Evolutionary conservation across 2,888 invertebrate species (phyloP), one percentile per base, ranked within the genome.

Genomic region (Andrena hattorfiana): DNA sequence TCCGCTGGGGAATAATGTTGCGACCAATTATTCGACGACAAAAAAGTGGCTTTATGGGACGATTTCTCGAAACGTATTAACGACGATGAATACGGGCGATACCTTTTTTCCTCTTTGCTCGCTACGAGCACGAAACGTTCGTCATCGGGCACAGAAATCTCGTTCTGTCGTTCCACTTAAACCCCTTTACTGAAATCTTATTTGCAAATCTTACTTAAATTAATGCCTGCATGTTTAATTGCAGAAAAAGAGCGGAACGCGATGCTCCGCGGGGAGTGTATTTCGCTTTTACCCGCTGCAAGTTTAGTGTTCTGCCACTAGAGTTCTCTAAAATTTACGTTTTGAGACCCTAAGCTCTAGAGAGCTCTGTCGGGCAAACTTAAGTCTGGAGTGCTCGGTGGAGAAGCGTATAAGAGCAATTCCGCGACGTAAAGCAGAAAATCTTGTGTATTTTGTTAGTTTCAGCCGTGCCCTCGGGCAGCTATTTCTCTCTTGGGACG

Each of bases 361-460:
- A 81, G 81, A 72, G 81, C 81, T 80, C 81, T 80, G 81, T 49
- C 81, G 68, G 81, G 81, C 80, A 81, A 81, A 81, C 81, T 81
- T 81, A 81, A 81, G 72, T 54, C 62, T 73, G 67, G 81, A 81
- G 81, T 80, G 81, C 81, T 81, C 62, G 81, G 81, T 81, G 23
- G 81, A 81, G 81, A 81, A 81, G 72, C 81, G 81, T 66, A 68
- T 56, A 59, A 81, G 81, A 81, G 81, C 81, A 72, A 81, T 81
- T 81, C 49, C 81, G 63, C 81, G 81, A 81, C 81, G 81, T 81
- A 81, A 81, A 81, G 81, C 81, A 81, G 81, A 81, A 81, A 81
- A 81, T 81, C 81, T 80, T 81, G 81, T 81, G 81, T 81, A 81
- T 81, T 81, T 81, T 80, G 81, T 73, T 81, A 67, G 62, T 72